Percentiles rank a stretch among this genome's conserved stretches.
phyloP scores from a whole-genome alignment of 2,888 invertebrate genomes.

The Trimorus sp. region DNA sequence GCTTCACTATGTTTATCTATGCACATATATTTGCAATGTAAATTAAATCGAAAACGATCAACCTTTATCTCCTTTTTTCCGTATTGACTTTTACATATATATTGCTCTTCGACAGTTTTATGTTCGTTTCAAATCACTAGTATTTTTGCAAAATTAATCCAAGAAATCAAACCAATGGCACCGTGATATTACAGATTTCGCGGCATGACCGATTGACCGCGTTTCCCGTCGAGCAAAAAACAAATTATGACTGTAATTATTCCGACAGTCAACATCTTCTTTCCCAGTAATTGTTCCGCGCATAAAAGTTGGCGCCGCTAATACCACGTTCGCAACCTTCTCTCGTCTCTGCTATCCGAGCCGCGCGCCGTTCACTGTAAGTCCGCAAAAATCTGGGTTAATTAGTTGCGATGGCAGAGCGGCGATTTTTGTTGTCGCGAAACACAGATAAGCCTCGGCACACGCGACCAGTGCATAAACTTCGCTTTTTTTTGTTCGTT shows the following conservation, averaged over 20 bases:
- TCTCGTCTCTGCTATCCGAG: constrained; percentile 51
- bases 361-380: constrained; percentile 56
- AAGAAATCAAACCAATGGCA: constrained; percentile 13
- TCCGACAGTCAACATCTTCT: constrained; percentile 57
- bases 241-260: constrained; percentile 32
- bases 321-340: constrained; percentile 57
- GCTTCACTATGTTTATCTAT: no score
- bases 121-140: no score
- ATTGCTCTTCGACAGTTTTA: no score
- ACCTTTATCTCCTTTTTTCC: no score
- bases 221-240: constrained; percentile 36
- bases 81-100: no score
- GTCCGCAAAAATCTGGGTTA: constrained; percentile 63
- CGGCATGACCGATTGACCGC: constrained; percentile 51
- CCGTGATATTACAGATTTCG: constrained; percentile 26
- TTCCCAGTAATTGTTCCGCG: constrained; percentile 59
- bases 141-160: constrained; percentile 3
- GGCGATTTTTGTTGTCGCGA: constrained; percentile 1
- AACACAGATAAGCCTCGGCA: no score
- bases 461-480: no score
- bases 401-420: constrained; percentile 49
- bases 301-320: constrained; percentile 55
- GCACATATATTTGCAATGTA: no score
- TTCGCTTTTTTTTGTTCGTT: no score
- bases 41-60: no score